A percentile compares a stretch with the other conserved stretches of the same genome.
phyloP scores from a whole-genome alignment of 1,140 invertebrate species.

The Solen grandis region DNA sequence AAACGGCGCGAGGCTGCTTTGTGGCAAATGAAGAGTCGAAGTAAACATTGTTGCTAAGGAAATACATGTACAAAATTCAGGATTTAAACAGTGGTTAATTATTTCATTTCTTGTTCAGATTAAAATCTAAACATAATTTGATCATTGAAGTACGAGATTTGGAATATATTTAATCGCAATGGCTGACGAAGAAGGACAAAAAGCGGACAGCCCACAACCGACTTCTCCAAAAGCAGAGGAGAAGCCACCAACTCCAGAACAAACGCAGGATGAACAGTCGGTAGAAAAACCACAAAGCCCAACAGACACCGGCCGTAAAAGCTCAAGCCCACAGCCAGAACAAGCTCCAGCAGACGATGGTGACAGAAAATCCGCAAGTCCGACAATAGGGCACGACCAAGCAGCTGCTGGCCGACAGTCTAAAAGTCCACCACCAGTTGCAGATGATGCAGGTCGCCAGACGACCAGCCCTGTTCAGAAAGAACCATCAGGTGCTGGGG shows the following conservation, averaged over 20 bases:
- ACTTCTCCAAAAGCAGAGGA: slow-evolving; percentile 13
- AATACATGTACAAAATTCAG: slow-evolving; percentile 23
- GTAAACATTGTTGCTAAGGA: slow-evolving; percentile 67
- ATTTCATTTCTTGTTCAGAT: background rate
- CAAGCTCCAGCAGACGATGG: too few relatives aligned
- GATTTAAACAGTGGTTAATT: slow-evolving; percentile 22
- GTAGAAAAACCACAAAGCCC: too few relatives aligned
- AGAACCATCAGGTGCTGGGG: slow-evolving; percentile 10
- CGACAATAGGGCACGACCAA: too few relatives aligned
- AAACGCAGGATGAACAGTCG: background rate
- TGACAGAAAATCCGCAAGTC: too few relatives aligned
- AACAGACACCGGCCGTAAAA: too few relatives aligned
- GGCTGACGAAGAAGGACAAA: slow-evolving; percentile 61
- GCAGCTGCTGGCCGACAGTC: slow-evolving; percentile 50
- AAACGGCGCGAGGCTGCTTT: too few relatives aligned
- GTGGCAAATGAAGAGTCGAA: too few relatives aligned
- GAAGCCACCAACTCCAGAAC: slow-evolving; percentile 30
- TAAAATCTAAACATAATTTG: background rate
- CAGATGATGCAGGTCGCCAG: slow-evolving; percentile 12
- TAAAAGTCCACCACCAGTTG: slow-evolving; percentile 28
- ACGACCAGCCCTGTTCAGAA: slow-evolving; percentile 15
- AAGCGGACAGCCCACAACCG: slow-evolving; percentile 32
- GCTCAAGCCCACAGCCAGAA: too few relatives aligned
- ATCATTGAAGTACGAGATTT: background rate
- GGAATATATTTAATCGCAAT: slow-evolving; percentile 2